These are phyloP conservation scores for Scartelaos histophorus DNA, from an alignment of 2,113 vertebrate species.

Conservation along the genomic window DNA sequence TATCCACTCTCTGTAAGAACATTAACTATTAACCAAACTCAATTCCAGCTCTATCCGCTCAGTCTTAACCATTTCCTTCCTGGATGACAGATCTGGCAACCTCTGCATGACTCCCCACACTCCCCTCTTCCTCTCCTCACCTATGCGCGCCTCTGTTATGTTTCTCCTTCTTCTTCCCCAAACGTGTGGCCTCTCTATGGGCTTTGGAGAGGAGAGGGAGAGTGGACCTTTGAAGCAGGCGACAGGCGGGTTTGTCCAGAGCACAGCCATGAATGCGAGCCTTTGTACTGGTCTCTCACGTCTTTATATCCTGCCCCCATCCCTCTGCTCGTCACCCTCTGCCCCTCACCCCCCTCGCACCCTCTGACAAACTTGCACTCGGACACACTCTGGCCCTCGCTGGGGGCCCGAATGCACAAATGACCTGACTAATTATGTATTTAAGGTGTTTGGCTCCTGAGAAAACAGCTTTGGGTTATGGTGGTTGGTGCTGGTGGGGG, in stretches of 20 bases:
- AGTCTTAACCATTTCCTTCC: conserved; percentile 52
- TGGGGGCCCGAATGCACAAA: conserved; percentile 63
- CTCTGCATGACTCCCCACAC: conserved; percentile 51
- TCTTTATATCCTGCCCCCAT: conserved; percentile 54
- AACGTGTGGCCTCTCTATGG: conserved; percentile 66
- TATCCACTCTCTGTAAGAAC: too few species aligned
- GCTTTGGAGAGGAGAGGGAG: conserved; percentile 75
- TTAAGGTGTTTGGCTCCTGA: conserved; percentile 79
- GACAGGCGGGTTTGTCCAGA: conserved; percentile 66
- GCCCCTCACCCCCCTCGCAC: conserved; percentile 30
- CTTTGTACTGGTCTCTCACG: conserved; percentile 68
- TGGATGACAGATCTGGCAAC: conserved; percentile 56
- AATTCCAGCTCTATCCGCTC: conserved; percentile 4
- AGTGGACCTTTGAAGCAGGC: conserved; percentile 72
- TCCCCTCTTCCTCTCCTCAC: conserved; percentile 28
- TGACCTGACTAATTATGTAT: conserved; percentile 78
- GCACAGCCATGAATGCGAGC: conserved; percentile 67
- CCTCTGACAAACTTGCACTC: conserved; percentile 40
- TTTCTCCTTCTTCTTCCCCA: conserved; percentile 55
- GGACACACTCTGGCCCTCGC: conserved; percentile 51
- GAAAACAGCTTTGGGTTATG: conserved; percentile 74
- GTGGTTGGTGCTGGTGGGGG: conserved; percentile 48
- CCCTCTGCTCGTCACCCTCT: conserved; percentile 43
- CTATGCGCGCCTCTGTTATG: conserved; percentile 49
- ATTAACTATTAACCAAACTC: conserved; percentile 3